Evolutionary conservation across 2,797 vertebrate species (phyloP).

Genomic region (Lycodopsis pacificus): DNA sequence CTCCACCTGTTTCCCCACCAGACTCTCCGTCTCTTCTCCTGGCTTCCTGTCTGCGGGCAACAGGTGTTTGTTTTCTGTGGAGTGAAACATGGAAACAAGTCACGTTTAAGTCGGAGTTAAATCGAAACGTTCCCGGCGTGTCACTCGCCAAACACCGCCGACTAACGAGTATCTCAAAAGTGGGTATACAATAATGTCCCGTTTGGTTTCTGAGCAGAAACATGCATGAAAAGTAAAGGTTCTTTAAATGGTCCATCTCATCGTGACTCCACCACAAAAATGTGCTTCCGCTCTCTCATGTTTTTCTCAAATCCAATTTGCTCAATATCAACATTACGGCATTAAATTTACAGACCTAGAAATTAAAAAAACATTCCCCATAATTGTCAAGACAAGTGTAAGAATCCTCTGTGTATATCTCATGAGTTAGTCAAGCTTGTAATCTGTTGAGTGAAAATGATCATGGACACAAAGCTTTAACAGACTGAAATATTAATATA

Average conservation of each 20-base stretch:
- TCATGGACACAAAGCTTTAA: neutral
- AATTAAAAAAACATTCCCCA: neutral
- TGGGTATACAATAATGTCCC: no score
- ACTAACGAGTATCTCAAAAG: neutral
- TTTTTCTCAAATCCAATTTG: neutral
- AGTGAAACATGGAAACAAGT: slow-evolving; percentile 17
- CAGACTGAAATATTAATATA: neutral
- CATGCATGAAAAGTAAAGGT: neutral
- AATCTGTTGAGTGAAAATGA: neutral
- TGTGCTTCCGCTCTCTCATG: neutral
- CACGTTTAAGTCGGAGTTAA: neutral
- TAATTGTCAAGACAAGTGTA: neutral
- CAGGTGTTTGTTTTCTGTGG: slow-evolving; percentile 88
- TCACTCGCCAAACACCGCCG: neutral
- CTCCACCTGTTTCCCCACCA: slow-evolving; percentile 90
- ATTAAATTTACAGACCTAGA: neutral
- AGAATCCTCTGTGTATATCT: neutral
- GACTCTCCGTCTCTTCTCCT: slow-evolving; percentile 87
- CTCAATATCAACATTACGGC: no score
- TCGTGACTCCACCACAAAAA: no score
- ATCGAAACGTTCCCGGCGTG: neutral
- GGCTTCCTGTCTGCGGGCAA: slow-evolving; percentile 88
- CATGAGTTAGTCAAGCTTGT: no score
- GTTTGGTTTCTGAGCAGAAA: neutral
- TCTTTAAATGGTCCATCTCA: neutral